Evolutionary conservation across 2,113 vertebrate genomes (phyloP), one percentile per base, ranked within the genome.

Genomic region (Pterocles orientalis): DNA sequence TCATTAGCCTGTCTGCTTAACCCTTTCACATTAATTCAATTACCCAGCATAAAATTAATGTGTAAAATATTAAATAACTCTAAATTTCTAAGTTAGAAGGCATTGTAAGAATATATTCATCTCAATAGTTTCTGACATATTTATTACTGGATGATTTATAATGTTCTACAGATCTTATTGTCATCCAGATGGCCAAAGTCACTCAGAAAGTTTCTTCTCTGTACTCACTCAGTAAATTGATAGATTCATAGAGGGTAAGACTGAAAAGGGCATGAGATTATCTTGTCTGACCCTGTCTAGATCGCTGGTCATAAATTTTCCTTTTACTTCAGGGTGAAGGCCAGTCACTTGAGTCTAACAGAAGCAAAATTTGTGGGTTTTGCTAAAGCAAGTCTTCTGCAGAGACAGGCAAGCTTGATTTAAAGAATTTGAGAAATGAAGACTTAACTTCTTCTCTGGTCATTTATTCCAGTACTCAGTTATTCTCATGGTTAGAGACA

Each of bases 1-100:
- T 95, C 92, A 91, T 97, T 97, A 91, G 75, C 51, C 86, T 93
- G 64, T 82, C 90, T 90, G 33, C 92, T 95, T 97, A 97, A 95
- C 84, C 93, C 94, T 94, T 95, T 94, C 79, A 91, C 66, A 77
- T 91, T 96, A 88, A 75, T 90, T 94, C 83, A 94, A 82, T 94
- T 94, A 92, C 15, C 19, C 77, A 53, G 47, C 75, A 45, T 65
- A 90, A 97, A 95, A 96, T 83, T 68, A 88, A 90, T 85, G 51
- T 87, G 65, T 79, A 89, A 94, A 91, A 94, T 92, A 92, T 91
- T 95, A 95, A 95, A 66, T 88, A 92, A 94, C 64, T 82, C 77
- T 79, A 66, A 41, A 82, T 72, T 91, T 96, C 39, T 96, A 71
- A 94, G 91, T 93, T 88, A 89, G 58, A 79, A 93, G 47, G 33